Evolutionary conservation across 2,113 vertebrate genomes (phyloP), one percentile per base, ranked within the genome.

Genomic region (Rhabdomys dilectus): DNA sequence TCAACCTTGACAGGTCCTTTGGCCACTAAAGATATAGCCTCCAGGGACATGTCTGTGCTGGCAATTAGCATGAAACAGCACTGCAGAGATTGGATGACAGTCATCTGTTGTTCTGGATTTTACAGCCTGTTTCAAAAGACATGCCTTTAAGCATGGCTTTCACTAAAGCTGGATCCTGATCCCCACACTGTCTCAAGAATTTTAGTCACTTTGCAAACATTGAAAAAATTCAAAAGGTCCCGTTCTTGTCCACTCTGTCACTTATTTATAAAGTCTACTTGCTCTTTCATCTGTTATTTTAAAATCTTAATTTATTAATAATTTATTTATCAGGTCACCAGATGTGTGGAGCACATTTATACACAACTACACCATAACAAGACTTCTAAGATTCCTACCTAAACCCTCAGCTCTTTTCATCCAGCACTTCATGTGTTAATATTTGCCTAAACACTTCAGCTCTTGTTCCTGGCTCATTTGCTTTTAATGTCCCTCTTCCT

Each of bases 1-100:
- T 97, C 93, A 96, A 91, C 92, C 70, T 84, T 97, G 96, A 85
- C 95, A 91, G 77, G 80, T 88, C 87, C 81, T 95, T 88, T 96
- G 95, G 77, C 96, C 39, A 86, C 81, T 91, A 53, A 92, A 96
- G 89, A 77, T 84, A 31, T 11, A 91, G 62, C 58, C 94, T 48
- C 68, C 7, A n/a, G 88, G 68, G 92, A 93, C 42, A 29, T 66
- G 68, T 70, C 88, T 73, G 10, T 88, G 85, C 16, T 75, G 85
- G 53, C 42, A 75, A 72, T 93, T 91, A 94, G 68, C 81, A 93
- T 91, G 77, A 96, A 97, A 62, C 70, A 31, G 60, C 62, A 24
- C 10, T 76, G 42, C 39, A 45, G 75, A 92, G 75, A 60, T 1
- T 15, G 4, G 53, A 75, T 76, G 62, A 34, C 87, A 95, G 53